phyloP scores from a whole-genome alignment of 2,888 invertebrate genomes.

The Seira sanloemensis region DNA sequence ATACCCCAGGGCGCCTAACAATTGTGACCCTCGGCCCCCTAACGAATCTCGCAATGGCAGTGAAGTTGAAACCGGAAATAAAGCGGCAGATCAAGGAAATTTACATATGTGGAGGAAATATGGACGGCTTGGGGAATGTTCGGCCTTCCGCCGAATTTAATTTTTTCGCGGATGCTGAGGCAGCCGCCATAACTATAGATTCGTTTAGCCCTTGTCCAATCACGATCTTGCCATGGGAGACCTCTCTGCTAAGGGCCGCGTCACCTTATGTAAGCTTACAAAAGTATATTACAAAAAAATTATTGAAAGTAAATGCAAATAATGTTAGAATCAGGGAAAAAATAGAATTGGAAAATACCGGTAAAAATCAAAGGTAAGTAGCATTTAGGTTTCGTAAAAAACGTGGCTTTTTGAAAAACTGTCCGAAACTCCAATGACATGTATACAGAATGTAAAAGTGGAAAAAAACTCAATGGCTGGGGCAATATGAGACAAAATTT shows the following conservation, averaged over 20 bases:
- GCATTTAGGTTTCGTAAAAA: too few relatives aligned
- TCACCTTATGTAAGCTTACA: conserved; percentile 27
- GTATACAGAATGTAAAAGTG: too few relatives aligned
- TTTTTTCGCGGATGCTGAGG: conserved; percentile 86
- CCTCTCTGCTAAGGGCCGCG: conserved; percentile 76
- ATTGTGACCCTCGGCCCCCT: conserved; percentile 82
- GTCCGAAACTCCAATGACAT: too few relatives aligned
- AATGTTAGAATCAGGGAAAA: too few relatives aligned
- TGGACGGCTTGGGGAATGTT: conserved; percentile 78
- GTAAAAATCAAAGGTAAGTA: too few relatives aligned
- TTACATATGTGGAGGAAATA: conserved; percentile 69
- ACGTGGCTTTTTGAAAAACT: too few relatives aligned
- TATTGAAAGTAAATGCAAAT: too few relatives aligned
- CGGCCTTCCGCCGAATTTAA: conserved; percentile 84
- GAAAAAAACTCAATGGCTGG: too few relatives aligned
- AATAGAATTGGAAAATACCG: too few relatives aligned
- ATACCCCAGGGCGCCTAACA: conserved; percentile 74
- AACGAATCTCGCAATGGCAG: conserved; percentile 87
- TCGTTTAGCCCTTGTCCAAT: conserved; percentile 78
- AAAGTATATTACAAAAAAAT: not conserved
- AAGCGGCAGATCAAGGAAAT: conserved; percentile 56
- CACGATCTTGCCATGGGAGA: conserved; percentile 84
- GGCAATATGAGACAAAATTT: too few relatives aligned
- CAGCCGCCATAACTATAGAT: conserved; percentile 83
- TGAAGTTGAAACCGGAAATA: conserved; percentile 81